Base-by-base conservation (phyloP, 2,797 vertebrate genomes). In the Botia kubotai region DNA sequence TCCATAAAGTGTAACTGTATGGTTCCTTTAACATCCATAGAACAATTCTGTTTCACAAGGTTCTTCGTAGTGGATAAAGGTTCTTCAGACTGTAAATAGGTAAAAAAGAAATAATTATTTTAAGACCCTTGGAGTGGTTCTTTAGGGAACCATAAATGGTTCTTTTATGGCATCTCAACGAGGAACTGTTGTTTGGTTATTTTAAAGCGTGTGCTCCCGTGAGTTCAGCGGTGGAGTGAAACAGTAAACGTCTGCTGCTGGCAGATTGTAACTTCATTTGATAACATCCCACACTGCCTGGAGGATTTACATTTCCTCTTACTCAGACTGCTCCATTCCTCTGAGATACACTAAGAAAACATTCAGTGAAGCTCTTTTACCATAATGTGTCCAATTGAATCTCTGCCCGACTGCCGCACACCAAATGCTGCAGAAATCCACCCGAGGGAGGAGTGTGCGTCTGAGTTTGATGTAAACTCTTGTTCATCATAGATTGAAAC, bases 241-340 rank as follows among this genome's bases (percentile, higher is more conserved):
- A 86, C 19, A 72, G 39, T 84, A 69, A 62, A 83, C 14, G 80
- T 84, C 79, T 82, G 74, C 79, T 79, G 33, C 82, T 81, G 21
- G 78, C 82, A 81, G 83, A 85, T 73, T 87, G 65, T 52, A 68
- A 77, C 52, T 76, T 81, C 66, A 82, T 89, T 83, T 86, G 75
- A 89, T 87, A 69, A 70, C 68, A 78, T 82, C 83, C 86, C 57
- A 83, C n/a, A 50, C 75, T 55, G 81, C 80, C 80, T 72, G 81
- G 66, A 81, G 69, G 69, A 74, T 76, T 82, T 60, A 57, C 70
- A 50, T 71, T 74, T 78, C 80, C 69, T 57, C 80, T 79, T 73
- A 83, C 78, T 82, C 48, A 2, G 57, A 85, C 81, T 83, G 46
- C 71, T 81, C 82, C 48, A 16, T 46, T 75, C 77, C 57, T 76